A percentile compares a stretch with the other conserved stretches of the same genome.
Conservation (phyloP, 2,888 invertebrate genomes). For the Eumacrocentrus americanus region DNA sequence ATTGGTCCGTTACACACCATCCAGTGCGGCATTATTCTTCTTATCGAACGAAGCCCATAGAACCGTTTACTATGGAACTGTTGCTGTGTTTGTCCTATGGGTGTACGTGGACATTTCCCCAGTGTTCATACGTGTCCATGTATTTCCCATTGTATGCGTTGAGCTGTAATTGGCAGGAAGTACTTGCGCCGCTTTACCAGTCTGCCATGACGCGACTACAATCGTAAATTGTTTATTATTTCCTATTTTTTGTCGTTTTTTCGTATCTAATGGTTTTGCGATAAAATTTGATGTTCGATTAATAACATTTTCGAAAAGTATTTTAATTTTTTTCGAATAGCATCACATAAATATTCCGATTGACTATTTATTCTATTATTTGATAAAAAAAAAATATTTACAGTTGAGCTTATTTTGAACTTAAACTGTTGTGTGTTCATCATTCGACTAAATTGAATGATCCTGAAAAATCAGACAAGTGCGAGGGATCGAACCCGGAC, state of each 20-base stretch:
- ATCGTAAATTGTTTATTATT: slow-evolving; percentile 4
- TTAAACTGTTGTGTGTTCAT: too few relatives aligned
- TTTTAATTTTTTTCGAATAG: too few relatives aligned
- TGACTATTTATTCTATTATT: too few relatives aligned
- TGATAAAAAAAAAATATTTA: too few relatives aligned
- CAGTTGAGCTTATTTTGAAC: too few relatives aligned
- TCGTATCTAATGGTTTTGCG: not conserved
- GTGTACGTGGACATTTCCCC: slow-evolving; percentile 7
- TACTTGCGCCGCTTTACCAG: not conserved
- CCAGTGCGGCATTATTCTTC: slow-evolving; percentile 22
- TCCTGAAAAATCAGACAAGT: too few relatives aligned
- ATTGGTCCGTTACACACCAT: slow-evolving; percentile 25
- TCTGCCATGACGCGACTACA: not conserved
- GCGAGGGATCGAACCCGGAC: too few relatives aligned
- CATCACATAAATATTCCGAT: too few relatives aligned
- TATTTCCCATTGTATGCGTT: slow-evolving; percentile 6
- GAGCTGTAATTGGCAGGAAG: slow-evolving; percentile 13
- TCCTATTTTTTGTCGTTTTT: not conserved
- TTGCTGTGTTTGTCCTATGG: slow-evolving; percentile 19
- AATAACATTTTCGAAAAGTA: too few relatives aligned
- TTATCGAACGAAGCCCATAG: slow-evolving; percentile 24
- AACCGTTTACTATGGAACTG: not conserved
- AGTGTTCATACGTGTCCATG: slow-evolving; percentile 2
- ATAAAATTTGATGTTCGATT: too few relatives aligned
- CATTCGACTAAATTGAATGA: too few relatives aligned